Evolutionary conservation across 2,797 vertebrate species (phyloP).

Genomic region (Pangasius larnaudii): DNA sequence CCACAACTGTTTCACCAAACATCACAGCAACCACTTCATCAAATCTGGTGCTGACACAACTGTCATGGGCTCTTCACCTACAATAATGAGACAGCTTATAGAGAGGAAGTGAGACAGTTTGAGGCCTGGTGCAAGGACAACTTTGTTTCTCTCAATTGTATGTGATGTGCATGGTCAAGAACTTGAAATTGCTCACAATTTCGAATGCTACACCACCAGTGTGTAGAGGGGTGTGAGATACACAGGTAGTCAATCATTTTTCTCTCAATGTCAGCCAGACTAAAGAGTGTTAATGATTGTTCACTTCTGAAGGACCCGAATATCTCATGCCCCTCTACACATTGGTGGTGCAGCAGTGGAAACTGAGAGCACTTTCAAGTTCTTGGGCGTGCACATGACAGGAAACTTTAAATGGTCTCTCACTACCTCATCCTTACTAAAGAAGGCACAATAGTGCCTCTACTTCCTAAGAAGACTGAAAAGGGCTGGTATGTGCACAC

Average conservation of each 20-base stretch:
- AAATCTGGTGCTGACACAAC: background rate
- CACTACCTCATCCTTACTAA: background rate
- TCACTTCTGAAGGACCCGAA: background rate
- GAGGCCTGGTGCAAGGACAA: background rate
- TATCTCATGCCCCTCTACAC: background rate
- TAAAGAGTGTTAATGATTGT: background rate
- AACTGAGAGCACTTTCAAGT: background rate
- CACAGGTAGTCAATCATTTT: background rate
- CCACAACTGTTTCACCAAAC: background rate
- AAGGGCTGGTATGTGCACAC: too few relatives aligned
- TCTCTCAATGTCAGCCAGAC: background rate
- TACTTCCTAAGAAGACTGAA: too few relatives aligned
- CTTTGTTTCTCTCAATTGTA: background rate
- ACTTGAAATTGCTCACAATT: background rate
- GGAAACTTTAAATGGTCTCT: background rate
- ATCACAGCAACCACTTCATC: background rate
- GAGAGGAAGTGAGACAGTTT: conserved; percentile 12
- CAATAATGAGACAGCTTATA: conserved; percentile 1
- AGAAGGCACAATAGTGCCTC: background rate
- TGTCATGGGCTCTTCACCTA: background rate
- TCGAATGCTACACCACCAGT: background rate
- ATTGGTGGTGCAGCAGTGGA: background rate
- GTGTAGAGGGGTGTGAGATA: background rate
- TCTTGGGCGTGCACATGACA: background rate
- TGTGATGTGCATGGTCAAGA: background rate